Conservation (phyloP, 2,888 invertebrate genomes). For the Brachypalpus laphriformis region DNA sequence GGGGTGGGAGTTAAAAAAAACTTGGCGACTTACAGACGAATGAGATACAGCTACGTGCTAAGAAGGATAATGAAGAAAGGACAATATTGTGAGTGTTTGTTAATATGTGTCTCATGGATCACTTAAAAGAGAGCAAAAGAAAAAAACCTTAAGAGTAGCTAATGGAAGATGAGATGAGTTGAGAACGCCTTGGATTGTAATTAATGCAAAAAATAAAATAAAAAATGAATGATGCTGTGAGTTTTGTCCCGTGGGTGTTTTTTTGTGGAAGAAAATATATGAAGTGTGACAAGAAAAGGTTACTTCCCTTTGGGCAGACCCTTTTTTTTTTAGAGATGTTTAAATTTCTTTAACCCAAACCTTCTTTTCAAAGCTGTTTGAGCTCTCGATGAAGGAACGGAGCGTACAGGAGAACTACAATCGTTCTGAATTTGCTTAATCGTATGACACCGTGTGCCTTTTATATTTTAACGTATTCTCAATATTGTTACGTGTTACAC, state of each 20-base stretch:
- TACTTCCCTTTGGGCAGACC: not conserved
- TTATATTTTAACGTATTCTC: too few relatives aligned
- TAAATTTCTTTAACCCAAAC: too few relatives aligned
- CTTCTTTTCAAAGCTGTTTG: too few relatives aligned
- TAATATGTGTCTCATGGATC: not conserved
- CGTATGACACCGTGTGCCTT: too few relatives aligned
- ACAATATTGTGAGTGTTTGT: not conserved
- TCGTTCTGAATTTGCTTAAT: too few relatives aligned
- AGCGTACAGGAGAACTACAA: too few relatives aligned
- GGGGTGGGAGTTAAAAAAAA: not conserved
- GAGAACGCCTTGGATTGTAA: not conserved
- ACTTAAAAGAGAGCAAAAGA: too few relatives aligned
- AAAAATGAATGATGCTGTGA: not conserved
- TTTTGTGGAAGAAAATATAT: not conserved
- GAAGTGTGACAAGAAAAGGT: not conserved
- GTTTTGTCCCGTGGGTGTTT: not conserved
- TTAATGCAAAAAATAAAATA: not conserved
- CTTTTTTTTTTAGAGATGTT: too few relatives aligned
- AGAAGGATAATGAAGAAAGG: not conserved
- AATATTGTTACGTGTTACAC: too few relatives aligned
- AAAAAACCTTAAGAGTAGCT: not conserved
- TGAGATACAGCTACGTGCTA: not conserved
- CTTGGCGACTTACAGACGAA: conserved; percentile 15
- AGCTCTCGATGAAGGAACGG: too few relatives aligned
- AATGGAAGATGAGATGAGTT: not conserved